Conservation (phyloP, 2,113 vertebrate genomes). For the Gnathonemus echidnorhynchus region DNA sequence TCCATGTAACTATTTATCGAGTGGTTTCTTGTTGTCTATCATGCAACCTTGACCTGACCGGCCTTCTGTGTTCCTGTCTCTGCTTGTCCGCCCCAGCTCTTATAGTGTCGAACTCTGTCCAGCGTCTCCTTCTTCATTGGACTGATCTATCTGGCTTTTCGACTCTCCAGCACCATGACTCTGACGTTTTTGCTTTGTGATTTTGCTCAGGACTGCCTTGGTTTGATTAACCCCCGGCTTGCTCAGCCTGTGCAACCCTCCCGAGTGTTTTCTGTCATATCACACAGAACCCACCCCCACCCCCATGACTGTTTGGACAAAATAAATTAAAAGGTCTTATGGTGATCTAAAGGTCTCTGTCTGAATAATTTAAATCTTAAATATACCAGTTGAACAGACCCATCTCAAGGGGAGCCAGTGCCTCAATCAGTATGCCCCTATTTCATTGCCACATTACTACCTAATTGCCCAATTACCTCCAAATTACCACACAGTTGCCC, state of each 20-base stretch:
- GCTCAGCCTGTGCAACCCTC: background rate
- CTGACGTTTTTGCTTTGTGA: background rate
- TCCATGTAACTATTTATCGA: background rate
- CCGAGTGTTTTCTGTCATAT: background rate
- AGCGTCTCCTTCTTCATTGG: background rate
- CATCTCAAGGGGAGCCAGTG: background rate
- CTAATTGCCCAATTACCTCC: conserved; percentile 3
- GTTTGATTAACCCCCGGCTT: background rate
- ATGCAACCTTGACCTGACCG: background rate
- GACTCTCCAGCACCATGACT: background rate
- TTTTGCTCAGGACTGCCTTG: background rate
- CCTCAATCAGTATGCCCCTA: background rate
- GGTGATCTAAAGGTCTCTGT: background rate
- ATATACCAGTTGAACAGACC: background rate
- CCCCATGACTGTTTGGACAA: background rate
- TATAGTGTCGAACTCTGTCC: background rate
- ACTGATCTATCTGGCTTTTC: background rate
- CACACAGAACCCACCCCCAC: background rate
- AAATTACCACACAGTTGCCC: background rate
- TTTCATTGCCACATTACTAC: background rate
- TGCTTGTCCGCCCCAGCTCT: background rate
- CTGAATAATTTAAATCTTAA: background rate
- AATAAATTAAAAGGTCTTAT: background rate
- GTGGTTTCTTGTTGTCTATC: background rate
- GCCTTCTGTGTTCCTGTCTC: background rate